phyloP scores from a whole-genome alignment of 2,113 vertebrate genomes.

The human (Homo sapiens) region GRCh38 chrX:19868501-19869000 shows the following conservation, averaged over 20 bases:
- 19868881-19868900: not conserved
- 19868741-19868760: not conserved
- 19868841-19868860: not conserved
- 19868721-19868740: not conserved
- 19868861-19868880: not conserved
- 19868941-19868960: not conserved
- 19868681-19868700: not conserved
- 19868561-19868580: not conserved
- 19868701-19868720: not conserved
- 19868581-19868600: conserved; percentile 9
- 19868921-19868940: not conserved
- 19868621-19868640: not conserved
- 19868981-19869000: not conserved
- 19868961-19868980: not conserved
- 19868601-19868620: not conserved
- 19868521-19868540: not conserved
- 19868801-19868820: not conserved
- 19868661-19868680: not conserved
- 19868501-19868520: not conserved
- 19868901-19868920: not conserved
- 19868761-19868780: not conserved
- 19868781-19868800: not conserved
- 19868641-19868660: not conserved
- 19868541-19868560: not conserved
- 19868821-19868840: not conserved